phyloP scores from a whole-genome alignment of 2,888 invertebrate species.

The Argyresthia albistria region DNA sequence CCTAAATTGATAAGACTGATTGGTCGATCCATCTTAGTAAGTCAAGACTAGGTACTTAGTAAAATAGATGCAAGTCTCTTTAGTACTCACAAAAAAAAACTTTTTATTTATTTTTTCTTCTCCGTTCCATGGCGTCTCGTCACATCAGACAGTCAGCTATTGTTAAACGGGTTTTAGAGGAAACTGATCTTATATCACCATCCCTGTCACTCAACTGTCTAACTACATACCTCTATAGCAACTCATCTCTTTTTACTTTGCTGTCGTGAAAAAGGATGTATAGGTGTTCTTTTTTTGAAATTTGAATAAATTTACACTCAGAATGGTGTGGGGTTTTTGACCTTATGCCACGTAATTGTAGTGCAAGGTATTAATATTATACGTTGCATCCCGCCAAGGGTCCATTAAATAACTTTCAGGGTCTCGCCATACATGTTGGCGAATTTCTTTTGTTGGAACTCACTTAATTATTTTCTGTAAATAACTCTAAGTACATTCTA shows the following conservation, averaged over 20 bases:
- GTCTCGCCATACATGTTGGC: too few species aligned
- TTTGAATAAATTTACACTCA: conserved; percentile 69
- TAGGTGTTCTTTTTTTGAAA: conserved; percentile 52
- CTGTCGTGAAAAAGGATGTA: conserved; percentile 43
- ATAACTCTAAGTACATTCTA: too few species aligned
- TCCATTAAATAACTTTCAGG: too few species aligned
- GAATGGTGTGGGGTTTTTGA: conserved; percentile 24
- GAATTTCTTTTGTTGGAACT: too few species aligned
- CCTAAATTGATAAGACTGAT: too few species aligned
- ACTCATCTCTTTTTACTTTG: conserved; percentile 16
- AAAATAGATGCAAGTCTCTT: not conserved
- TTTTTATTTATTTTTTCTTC: conserved; percentile 9
- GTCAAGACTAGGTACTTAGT: too few species aligned
- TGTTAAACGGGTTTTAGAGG: conserved; percentile 37
- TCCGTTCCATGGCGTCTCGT: conserved; percentile 16
- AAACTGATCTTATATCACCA: conserved; percentile 9
- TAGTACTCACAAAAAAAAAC: not conserved
- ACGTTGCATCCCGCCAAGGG: too few species aligned
- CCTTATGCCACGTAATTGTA: not conserved
- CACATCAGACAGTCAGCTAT: conserved; percentile 34
- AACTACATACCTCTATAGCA: conserved; percentile 5
- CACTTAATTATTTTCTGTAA: too few species aligned
- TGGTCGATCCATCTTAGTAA: too few species aligned
- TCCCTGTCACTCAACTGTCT: conserved; percentile 15
- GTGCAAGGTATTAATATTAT: not conserved